Base-by-base conservation (phyloP, 2,888 invertebrate species). In the Hermaeophaga mercurialis region DNA sequence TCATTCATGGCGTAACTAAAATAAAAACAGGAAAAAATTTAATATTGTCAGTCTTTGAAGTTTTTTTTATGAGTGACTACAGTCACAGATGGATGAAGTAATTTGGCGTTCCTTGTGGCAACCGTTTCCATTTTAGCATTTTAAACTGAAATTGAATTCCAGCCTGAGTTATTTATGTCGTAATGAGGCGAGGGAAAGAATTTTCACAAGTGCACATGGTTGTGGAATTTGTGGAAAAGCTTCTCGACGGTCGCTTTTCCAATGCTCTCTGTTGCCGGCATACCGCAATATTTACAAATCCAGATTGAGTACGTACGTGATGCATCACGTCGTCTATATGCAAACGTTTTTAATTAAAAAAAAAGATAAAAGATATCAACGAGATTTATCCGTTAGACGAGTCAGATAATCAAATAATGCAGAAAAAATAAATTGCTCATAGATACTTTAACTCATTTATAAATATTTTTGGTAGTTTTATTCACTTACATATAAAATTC, bases 91-190 rank as follows among this genome's bases (percentile, higher is more conserved):
- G 47, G 47, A 47, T 36, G n/a, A 19, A 47, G 24, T 36, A 34
- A 49, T 26, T 49, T 38, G 19, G 28, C 28, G 49, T 18, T 39
- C 12, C 33, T 18, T 33, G 41, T 43, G 18, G 43, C 28, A 19
- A 50, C 39, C 19, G 46, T 46, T 46, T 12, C 33, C 33, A 46
- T 47, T 47, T 34, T 19, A 19, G n/a, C 56, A 43, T 58, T 56
- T 58, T 36, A 46, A 48, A 44, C 38, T 47, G 43, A 55, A 59
- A 55, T 45, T 52, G 52, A 56, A 56, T 56, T 55, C 45, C 49
- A 28, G 43, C 26, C 26, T 24, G 53, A 57, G 57, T 57, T 48
- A 57, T 57, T 57, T 44, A 44, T 45, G 57, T 57, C 26, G 53
- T 57, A 57, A 57, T 57, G 57, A 57, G 49, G 45, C 44, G 19